Conservation (phyloP, 1,140 invertebrate species). For the Dinoponera quadriceps region DNA sequence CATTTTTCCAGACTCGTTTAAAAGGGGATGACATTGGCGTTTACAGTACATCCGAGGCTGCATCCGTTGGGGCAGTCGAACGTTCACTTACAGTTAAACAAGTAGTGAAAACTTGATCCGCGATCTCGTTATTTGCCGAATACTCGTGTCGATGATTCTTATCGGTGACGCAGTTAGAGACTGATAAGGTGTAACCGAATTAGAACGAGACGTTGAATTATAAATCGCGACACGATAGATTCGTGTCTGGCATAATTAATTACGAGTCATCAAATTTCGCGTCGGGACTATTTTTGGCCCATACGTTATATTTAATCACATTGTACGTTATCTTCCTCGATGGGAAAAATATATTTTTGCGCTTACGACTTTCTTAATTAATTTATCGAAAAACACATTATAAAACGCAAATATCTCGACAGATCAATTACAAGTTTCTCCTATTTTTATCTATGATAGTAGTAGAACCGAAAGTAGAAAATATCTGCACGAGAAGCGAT, state of each 20-base stretch:
- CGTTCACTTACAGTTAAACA: conserved; percentile 30
- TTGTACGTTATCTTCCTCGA: background rate
- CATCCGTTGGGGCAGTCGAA: background rate
- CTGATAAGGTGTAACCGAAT: background rate
- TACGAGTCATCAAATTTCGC: conserved; percentile 1
- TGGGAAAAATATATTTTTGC: background rate
- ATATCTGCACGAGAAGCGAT: background rate
- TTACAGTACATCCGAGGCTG: conserved; percentile 10
- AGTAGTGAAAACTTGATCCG: background rate
- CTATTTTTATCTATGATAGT: background rate
- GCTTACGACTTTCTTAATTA: no score
- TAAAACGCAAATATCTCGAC: background rate
- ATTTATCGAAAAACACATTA: no score
- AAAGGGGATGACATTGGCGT: conserved; percentile 14
- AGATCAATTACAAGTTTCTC: background rate
- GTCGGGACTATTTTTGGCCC: background rate
- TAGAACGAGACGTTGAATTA: conserved; percentile 34
- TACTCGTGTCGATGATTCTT: background rate
- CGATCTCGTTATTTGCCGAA: background rate
- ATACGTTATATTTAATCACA: conserved; percentile 11
- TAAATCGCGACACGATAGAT: conserved; percentile 1
- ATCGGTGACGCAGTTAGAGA: background rate
- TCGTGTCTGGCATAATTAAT: conserved; percentile 9
- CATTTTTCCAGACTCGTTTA: conserved; percentile 25
- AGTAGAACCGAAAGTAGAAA: background rate